Evolutionary conservation across 2,113 vertebrate genomes (phyloP).

Genomic region (Corapipo altera): DNA sequence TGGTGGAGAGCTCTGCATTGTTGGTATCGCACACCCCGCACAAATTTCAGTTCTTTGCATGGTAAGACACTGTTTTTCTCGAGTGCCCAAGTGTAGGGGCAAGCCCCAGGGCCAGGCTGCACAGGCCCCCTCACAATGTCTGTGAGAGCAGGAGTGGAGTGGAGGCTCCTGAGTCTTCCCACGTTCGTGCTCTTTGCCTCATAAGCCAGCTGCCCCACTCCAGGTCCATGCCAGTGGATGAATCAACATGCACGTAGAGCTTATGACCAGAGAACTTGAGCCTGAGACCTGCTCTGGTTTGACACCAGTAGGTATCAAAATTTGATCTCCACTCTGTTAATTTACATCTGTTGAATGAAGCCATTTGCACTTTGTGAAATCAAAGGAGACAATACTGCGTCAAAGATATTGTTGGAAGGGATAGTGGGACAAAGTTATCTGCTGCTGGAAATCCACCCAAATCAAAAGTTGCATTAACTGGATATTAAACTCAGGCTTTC

Average conservation of each 20-base stretch:
- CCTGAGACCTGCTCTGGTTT: neutral
- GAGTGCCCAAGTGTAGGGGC: fast-evolving
- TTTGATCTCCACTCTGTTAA: neutral
- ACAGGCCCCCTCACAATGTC: neutral
- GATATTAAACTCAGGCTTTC: neutral
- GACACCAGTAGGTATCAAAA: neutral
- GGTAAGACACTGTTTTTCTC: neutral
- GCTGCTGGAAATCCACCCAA: neutral
- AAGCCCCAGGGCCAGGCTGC: neutral
- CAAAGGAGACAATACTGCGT: neutral
- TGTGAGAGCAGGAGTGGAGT: neutral
- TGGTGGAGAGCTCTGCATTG: neutral
- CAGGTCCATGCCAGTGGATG: neutral
- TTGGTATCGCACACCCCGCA: neutral
- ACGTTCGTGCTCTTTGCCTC: fast-evolving
- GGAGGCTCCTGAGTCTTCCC: neutral
- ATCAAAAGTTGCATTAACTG: neutral
- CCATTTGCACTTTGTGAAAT: neutral
- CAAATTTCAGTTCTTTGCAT: neutral
- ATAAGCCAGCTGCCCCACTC: neutral
- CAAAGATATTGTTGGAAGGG: neutral
- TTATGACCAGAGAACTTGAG: neutral
- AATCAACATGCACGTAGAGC: neutral
- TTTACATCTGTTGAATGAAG: fast-evolving
- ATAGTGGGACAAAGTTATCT: neutral